Evolutionary conservation across 2,888 invertebrate genomes (phyloP), one percentile per base, ranked within the genome.

Genomic region (Aethes cnicana): DNA sequence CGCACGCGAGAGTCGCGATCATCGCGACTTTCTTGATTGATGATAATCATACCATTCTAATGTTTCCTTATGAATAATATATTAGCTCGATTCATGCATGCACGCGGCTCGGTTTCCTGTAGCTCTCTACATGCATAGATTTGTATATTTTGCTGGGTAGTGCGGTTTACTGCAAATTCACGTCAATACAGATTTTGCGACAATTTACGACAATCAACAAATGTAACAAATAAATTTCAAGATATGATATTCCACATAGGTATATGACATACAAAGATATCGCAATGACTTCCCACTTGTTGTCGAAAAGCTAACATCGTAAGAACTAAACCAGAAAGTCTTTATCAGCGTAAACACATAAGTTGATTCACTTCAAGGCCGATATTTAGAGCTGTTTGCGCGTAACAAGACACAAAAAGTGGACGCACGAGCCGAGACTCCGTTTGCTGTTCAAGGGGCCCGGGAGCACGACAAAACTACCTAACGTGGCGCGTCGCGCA

Each of bases 391-490:
- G 44, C 37, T 37, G 21, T 46, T 37, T 52, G 52, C 44, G 44
- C 39, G 52, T 52, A 52, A 46, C 52, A 52, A 39, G 44, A 25
- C 53, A 47, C 53, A 53, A 47, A 65, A 67, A 64, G 54, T 61
- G 53, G 54, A 57, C 55, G 52, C 39, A 47, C 55, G 54, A n/a
- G n/a, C 54, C 36, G n/a, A n/a, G n/a, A 41, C 39, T 35, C 48
- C 52, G 54, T 60, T 58, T 60, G 65, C 69, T 69, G 73, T 70
- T 72, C 67, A 66, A 57, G 58, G 56, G 54, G 63, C 59, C 66
- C 70, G 68, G 66, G 68, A 60, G 65, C 61, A 47, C n/a, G n/a
- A n/a, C n/a, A n/a, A n/a, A n/a, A n/a, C n/a, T n/a, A n/a, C n/a
- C n/a, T n/a, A n/a, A n/a, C n/a, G n/a, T n/a, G n/a, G n/a, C n/a